Evolutionary conservation across 2,888 invertebrate species (phyloP).

Genomic region (Yponomeuta cagnagella): DNA sequence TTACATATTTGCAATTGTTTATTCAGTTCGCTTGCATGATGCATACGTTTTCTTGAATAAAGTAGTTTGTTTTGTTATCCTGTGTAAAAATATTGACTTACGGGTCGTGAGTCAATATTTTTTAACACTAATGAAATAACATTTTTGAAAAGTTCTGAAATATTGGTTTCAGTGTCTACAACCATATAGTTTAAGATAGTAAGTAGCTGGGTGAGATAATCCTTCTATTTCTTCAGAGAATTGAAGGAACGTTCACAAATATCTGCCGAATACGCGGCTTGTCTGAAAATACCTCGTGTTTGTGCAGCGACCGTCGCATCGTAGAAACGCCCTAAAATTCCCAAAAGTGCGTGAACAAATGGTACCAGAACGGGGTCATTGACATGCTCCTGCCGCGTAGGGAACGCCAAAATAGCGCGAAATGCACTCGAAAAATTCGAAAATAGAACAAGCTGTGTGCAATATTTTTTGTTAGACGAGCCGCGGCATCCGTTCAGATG

Average conservation of each 20-base stretch:
- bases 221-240: neutral
- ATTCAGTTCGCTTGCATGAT: too few relatives aligned
- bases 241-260: conserved; percentile 9
- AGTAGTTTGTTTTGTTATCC: neutral
- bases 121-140: too few relatives aligned
- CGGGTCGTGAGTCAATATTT: too few relatives aligned
- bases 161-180: too few relatives aligned
- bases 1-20: neutral
- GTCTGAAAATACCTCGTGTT: conserved; percentile 30
- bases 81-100: too few relatives aligned
- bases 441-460: conserved; percentile 73
- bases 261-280: neutral
- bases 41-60: too few relatives aligned
- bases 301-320: conserved; percentile 7
- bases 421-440: conserved; percentile 74
- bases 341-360: conserved; percentile 73
- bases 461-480: conserved; percentile 67
- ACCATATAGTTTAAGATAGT: too few relatives aligned
- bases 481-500: conserved; percentile 41
- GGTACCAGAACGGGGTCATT: conserved; percentile 69
- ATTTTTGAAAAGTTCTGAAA: too few relatives aligned
- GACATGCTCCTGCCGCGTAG: conserved; percentile 64
- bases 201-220: neutral
- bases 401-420: conserved; percentile 76
- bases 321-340: conserved; percentile 61